Conservation (phyloP, 2,797 vertebrate species). For the Tokudaia muenninki region DNA sequence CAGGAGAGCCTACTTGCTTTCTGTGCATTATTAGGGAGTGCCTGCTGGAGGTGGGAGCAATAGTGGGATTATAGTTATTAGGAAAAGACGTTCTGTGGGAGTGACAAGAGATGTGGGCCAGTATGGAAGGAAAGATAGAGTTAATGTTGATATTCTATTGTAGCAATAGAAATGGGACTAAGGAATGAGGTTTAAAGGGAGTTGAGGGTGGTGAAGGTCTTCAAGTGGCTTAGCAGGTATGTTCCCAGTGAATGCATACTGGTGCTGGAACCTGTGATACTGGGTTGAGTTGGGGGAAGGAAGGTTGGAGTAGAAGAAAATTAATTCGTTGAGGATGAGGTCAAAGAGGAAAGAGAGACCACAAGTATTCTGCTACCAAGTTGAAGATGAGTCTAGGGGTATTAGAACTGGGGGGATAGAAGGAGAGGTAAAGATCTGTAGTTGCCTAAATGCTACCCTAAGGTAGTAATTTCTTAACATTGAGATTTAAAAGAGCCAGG, state of each 20-base stretch:
- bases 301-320: background rate
- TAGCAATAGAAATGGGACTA: background rate
- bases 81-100: background rate
- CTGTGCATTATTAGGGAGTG: background rate
- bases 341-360: background rate
- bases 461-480: conserved; percentile 15
- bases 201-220: background rate
- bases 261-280: background rate
- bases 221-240: background rate
- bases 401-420: background rate
- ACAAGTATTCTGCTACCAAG: background rate
- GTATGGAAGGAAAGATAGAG: too few relatives aligned
- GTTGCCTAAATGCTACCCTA: background rate
- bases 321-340: background rate
- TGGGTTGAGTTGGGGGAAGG: background rate
- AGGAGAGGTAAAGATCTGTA: too few relatives aligned
- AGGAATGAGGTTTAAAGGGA: background rate
- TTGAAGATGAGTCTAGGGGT: background rate
- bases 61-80: too few relatives aligned
- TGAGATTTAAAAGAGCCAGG: background rate
- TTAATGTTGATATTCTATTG: background rate
- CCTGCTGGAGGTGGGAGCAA: background rate
- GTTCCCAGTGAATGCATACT: background rate
- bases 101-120: background rate
- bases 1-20: background rate